A percentile compares a stretch with the other conserved stretches of the same genome.
These are phyloP conservation scores for Drosophila setosimentum DNA, from an alignment of 2,888 invertebrate species.

Conservation along the genomic window DNA sequence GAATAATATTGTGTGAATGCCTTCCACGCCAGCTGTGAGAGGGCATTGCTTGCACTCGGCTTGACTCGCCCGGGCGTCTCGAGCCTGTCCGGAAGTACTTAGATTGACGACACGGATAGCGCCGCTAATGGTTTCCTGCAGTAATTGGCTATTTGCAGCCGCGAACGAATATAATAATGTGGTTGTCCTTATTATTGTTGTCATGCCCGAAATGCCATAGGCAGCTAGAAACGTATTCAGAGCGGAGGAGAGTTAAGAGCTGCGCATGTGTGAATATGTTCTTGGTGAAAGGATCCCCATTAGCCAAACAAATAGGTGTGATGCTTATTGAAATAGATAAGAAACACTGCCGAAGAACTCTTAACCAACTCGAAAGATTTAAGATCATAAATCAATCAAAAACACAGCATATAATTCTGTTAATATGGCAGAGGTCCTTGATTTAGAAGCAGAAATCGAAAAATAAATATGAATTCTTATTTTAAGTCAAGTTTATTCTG, in stretches of 20 bases:
- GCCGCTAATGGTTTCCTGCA: constrained; percentile 41
- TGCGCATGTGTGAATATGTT: constrained; percentile 5
- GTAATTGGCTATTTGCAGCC: constrained; percentile 45
- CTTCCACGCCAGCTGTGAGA: constrained; percentile 3
- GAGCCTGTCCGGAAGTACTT: constrained; percentile 39
- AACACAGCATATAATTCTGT: too few species aligned
- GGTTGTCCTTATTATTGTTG: constrained; percentile 28
- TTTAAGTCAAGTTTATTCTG: not conserved
- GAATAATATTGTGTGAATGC: constrained; percentile 6
- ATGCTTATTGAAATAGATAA: not conserved
- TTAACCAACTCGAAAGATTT: not conserved
- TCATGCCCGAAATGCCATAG: constrained; percentile 15
- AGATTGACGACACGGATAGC: constrained; percentile 40
- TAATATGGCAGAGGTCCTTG: too few species aligned
- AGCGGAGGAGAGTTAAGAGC: not conserved
- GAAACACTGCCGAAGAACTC: not conserved
- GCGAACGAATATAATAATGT: constrained; percentile 39
- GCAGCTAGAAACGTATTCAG: not conserved
- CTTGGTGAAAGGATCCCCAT: not conserved
- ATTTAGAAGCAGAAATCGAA: not conserved
- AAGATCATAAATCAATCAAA: not conserved
- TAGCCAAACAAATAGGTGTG: not conserved
- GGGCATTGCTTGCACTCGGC: constrained; percentile 14
- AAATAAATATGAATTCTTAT: not conserved
- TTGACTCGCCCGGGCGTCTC: constrained; percentile 18